Evolutionary conservation across 2,113 vertebrate genomes (phyloP).

Genomic region (Fregetta grallaria): DNA sequence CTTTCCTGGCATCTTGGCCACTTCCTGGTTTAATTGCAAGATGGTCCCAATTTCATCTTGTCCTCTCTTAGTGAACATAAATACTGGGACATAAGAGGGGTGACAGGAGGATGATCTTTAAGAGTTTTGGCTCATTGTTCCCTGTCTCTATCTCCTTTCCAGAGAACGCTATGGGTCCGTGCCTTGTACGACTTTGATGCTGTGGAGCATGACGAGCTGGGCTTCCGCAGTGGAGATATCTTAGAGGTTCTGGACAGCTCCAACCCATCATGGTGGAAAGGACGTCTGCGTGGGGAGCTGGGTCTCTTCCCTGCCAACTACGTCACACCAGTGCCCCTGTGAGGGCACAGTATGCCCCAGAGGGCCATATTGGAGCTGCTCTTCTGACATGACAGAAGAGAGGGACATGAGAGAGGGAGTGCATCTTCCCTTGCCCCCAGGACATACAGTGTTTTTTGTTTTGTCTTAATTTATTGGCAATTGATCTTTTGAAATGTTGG

Average conservation of each 20-base stretch:
- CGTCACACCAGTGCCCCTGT: conserved; percentile 71
- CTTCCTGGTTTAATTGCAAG: conserved; percentile 11
- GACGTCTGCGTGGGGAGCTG: conserved; percentile 78
- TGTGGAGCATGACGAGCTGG: conserved; percentile 87
- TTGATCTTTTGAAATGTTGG: not conserved
- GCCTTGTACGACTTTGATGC: conserved; percentile 90
- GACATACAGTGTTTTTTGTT: not conserved
- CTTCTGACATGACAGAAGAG: not conserved
- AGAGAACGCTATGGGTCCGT: conserved; percentile 78
- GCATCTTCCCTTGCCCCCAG: not conserved
- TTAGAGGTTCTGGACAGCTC: conserved; percentile 89
- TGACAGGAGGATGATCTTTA: not conserved
- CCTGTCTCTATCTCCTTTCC: not conserved
- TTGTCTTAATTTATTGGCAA: conserved; percentile 70
- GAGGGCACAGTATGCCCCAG: not conserved
- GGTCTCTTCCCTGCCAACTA: conserved; percentile 96
- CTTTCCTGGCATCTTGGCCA: not conserved
- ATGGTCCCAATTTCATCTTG: not conserved
- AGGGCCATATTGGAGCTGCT: not conserved
- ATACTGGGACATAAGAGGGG: not conserved
- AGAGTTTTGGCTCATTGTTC: not conserved
- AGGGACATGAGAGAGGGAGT: not conserved
- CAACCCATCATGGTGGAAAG: conserved; percentile 89
- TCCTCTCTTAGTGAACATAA: not conserved
- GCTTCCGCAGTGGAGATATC: conserved; percentile 83